Evolutionary conservation across 23 tunicate genomes (phyloP).

Genomic region (Trididemnum nubilum): DNA sequence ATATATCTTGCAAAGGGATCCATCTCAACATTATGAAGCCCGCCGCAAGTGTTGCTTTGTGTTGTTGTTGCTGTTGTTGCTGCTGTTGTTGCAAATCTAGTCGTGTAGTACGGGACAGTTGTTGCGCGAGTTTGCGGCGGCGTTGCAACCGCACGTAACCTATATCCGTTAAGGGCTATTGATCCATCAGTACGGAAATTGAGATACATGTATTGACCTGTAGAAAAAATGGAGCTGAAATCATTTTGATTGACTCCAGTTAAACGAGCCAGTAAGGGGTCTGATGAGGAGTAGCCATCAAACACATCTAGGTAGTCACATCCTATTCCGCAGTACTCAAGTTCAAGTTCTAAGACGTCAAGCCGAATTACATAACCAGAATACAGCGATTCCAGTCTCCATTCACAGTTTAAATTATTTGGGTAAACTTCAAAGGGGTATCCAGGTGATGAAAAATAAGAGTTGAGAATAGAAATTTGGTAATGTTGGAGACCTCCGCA

Average conservation of each 20-base stretch:
- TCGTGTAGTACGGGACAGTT: too few species aligned
- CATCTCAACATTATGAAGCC: too few species aligned
- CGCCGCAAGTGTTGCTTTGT: too few species aligned
- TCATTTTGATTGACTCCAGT: neutral
- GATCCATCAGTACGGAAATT: neutral
- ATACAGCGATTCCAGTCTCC: neutral
- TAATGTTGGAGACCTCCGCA: too few species aligned
- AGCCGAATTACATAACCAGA: neutral
- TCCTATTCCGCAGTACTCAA: neutral
- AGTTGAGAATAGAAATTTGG: too few species aligned
- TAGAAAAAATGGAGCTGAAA: neutral
- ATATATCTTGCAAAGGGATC: too few species aligned
- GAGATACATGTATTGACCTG: neutral
- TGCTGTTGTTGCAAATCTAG: too few species aligned
- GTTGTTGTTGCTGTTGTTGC: too few species aligned
- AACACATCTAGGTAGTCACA: neutral
- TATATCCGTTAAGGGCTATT: neutral
- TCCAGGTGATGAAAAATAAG: too few species aligned
- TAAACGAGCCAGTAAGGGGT: neutral
- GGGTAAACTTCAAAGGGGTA: neutral
- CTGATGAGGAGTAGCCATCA: neutral
- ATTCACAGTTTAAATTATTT: neutral
- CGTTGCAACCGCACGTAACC: neutral
- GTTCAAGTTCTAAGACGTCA: neutral
- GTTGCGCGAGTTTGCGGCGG: too few species aligned